These are phyloP conservation scores for Mamestra brassicae DNA, from an alignment of 2,888 invertebrate genomes.

Conservation along the genomic window DNA sequence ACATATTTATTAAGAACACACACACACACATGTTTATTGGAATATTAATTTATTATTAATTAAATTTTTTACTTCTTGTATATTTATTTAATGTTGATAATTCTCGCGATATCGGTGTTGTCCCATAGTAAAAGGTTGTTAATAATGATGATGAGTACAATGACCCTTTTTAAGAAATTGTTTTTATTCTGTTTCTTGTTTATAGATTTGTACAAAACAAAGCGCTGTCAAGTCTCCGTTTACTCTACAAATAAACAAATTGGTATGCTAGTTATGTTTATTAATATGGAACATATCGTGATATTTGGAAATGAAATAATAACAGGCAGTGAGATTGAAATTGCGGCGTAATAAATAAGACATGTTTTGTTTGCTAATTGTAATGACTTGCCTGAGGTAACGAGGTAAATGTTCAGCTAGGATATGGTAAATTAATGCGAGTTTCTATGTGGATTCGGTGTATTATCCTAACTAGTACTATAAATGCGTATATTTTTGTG, in stretches of 20 bases:
- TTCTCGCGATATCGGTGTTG: too few species aligned
- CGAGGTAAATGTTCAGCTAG: background rate
- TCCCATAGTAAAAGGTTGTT: background rate
- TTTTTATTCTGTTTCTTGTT: too few species aligned
- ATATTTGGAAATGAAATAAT: conserved; percentile 49
- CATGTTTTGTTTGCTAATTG: conserved; percentile 31
- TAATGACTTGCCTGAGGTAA: conserved; percentile 26
- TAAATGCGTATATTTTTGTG: too few species aligned
- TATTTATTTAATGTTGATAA: too few species aligned
- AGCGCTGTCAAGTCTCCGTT: background rate
- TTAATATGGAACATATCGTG: conserved; percentile 15
- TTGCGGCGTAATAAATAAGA: conserved; percentile 12
- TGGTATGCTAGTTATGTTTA: background rate
- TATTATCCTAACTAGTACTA: background rate
- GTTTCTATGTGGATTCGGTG: background rate
- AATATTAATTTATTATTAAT: too few species aligned
- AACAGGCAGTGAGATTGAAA: conserved; percentile 47
- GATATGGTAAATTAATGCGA: background rate
- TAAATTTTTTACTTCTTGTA: too few species aligned
- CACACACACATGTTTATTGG: too few species aligned
- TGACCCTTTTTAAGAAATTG: too few species aligned
- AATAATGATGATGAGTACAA: too few species aligned
- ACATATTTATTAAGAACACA: too few species aligned
- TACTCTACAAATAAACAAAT: conserved; percentile 4
- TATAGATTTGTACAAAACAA: background rate